A percentile compares a stretch with the other conserved stretches of the same genome.
These are phyloP conservation scores for Dione juno DNA, from an alignment of 2,888 invertebrate genomes.

Conservation along the genomic window DNA sequence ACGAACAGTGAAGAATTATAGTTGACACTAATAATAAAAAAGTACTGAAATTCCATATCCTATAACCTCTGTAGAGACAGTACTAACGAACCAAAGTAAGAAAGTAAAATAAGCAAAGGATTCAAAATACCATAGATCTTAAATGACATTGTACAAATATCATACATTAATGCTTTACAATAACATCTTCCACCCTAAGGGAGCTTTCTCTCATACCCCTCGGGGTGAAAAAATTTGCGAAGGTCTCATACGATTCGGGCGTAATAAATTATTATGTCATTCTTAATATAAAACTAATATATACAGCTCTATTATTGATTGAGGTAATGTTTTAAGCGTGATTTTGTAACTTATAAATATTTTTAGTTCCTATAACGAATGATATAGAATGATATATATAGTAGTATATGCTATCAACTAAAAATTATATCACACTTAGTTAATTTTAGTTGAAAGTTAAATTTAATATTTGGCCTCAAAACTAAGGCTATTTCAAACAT, in stretches of 20 bases:
- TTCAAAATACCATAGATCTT: neutral
- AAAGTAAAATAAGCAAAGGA: neutral
- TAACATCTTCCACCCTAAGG: slow-evolving; percentile 12
- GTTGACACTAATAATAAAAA: no score
- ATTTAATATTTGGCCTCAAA: slow-evolving; percentile 13
- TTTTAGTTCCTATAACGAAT: no score
- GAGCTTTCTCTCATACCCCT: neutral
- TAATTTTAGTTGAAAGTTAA: neutral
- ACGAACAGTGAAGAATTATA: no score
- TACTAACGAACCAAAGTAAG: neutral
- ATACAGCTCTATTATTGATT: neutral
- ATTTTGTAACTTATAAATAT: no score
- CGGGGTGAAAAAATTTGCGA: slow-evolving; percentile 7
- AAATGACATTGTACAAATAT: slow-evolving; percentile 10
- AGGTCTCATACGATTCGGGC: slow-evolving; percentile 1
- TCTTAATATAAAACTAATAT: slow-evolving; percentile 1
- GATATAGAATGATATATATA: no score
- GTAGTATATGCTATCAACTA: no score
- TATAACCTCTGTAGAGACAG: neutral
- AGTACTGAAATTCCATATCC: no score
- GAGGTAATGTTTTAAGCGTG: neutral
- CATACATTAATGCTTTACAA: slow-evolving; percentile 16
- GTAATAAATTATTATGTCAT: slow-evolving; percentile 12
- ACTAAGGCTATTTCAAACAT: neutral
- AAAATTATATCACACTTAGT: neutral